Evolutionary conservation across 2,888 invertebrate genomes (phyloP), one percentile per base, ranked within the genome.

Genomic region (Tanytarsus gracilentus): DNA sequence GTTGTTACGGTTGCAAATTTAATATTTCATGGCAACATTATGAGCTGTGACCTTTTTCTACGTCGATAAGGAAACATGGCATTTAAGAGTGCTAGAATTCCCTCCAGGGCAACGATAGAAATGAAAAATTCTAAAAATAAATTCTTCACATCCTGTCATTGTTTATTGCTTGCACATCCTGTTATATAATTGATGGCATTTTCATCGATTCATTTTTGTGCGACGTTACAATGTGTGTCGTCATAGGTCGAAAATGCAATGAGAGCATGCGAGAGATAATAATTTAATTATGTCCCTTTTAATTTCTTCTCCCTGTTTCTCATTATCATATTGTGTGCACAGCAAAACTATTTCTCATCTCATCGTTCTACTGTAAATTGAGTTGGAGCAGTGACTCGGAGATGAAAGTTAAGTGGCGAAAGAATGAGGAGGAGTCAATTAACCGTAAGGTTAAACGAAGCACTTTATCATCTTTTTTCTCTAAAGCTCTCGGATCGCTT

Each of bases 261-360:
- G n/a, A n/a, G n/a, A n/a, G n/a, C n/a, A n/a, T n/a, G 26, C 27
- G 9, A 33, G 16, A 21, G 16, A 23, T 33, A 55, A 36, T 55
- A 55, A 55, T 55, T 55, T 18, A 55, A 55, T 55, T 55, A 55
- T 11, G 16, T 52, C n/a, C n/a, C n/a, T n/a, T n/a, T n/a, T n/a
- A n/a, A n/a, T n/a, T n/a, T n/a, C n/a, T n/a, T n/a, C n/a, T n/a
- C n/a, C n/a, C n/a, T n/a, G n/a, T 52, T 21, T 30, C 33, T 26
- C 52, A 30, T 33, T 36, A 55, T 36, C 8, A 21, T 55, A 39
- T 55, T n/a, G n/a, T n/a, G n/a, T n/a, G n/a, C n/a, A n/a, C n/a
- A 6, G n/a, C 8, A 48, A 50, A 50, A 50, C 50, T 50, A 50
- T 50, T 8, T 18, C 23, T 25, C 25, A 26, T 27, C 4, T 6